Conservation (phyloP, 1,140 invertebrate species). For the Pseudomyrmex concolor region DNA sequence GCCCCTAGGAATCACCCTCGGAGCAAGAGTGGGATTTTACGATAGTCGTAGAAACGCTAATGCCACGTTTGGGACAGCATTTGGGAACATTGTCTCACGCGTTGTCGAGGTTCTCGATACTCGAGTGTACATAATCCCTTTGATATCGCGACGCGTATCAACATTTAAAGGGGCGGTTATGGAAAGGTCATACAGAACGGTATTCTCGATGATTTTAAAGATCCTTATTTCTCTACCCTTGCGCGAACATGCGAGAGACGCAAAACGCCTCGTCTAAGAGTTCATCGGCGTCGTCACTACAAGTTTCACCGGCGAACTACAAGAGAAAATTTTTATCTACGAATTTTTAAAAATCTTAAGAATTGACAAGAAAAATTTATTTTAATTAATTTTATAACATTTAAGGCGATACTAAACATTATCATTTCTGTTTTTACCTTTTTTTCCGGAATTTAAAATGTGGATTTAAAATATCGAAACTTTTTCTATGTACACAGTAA, state of each 20-base stretch:
- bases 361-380: no score
- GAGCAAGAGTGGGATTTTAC: slow-evolving; percentile 16
- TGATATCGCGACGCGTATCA: slow-evolving; percentile 44
- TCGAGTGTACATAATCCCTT: neutral
- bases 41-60: slow-evolving; percentile 47
- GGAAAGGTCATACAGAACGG: slow-evolving; percentile 40
- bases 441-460: no score
- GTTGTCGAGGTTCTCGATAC: slow-evolving; percentile 46
- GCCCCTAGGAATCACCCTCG: neutral
- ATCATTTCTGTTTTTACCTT: no score
- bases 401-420: no score
- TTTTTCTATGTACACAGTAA: no score
- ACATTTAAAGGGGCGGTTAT: slow-evolving; percentile 40
- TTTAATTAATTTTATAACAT: no score
- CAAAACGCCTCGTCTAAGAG: neutral
- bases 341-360: neutral
- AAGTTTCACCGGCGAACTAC: neutral
- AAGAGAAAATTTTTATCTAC: neutral
- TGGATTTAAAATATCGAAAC: no score
- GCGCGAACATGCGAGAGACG: slow-evolving; percentile 15
- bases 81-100: slow-evolving; percentile 44
- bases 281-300: neutral
- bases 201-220: slow-evolving; percentile 53
- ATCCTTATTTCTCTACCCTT: slow-evolving; percentile 29
- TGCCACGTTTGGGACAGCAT: slow-evolving; percentile 48